A percentile compares a stretch with the other conserved stretches of the same genome.
These are phyloP conservation scores for Phodopus roborovskii DNA, from an alignment of 2,113 vertebrate species.

Conservation along the genomic window DNA sequence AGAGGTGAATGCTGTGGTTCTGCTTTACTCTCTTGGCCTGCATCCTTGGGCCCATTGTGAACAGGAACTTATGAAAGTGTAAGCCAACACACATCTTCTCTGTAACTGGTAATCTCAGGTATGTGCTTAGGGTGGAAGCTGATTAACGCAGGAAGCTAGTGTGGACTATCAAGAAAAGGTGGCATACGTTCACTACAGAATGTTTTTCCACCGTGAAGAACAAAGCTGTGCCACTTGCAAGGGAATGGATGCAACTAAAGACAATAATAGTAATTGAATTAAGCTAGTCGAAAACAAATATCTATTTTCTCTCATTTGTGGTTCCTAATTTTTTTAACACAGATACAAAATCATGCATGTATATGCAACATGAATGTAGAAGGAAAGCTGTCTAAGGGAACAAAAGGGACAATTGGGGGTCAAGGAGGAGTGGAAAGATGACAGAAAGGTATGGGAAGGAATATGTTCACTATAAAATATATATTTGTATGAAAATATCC, in stretches of 20 bases:
- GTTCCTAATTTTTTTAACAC: not conserved
- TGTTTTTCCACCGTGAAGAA: not conserved
- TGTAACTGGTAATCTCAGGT: not conserved
- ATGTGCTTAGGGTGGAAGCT: not conserved
- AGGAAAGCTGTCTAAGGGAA: too few relatives aligned
- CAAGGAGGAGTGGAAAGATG: not conserved
- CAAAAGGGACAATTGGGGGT: not conserved
- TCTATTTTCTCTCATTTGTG: not conserved
- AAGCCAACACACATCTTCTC: not conserved
- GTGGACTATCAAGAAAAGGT: not conserved
- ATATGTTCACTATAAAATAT: too few relatives aligned
- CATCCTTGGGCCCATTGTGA: too few relatives aligned
- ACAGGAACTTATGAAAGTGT: not conserved
- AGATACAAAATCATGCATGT: not conserved
- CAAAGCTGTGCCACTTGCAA: not conserved
- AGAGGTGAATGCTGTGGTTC: not conserved
- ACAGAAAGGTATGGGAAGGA: not conserved
- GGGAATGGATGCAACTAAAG: not conserved
- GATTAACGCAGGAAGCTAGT: not conserved
- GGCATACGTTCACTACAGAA: not conserved
- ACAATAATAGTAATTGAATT: not conserved
- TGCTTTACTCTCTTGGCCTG: not conserved
- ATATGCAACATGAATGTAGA: not conserved
- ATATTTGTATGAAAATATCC: not conserved
- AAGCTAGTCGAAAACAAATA: not conserved